Evolutionary conservation across 2,797 vertebrate species (phyloP).

Genomic region (Odontamblyopus lacepedii): DNA sequence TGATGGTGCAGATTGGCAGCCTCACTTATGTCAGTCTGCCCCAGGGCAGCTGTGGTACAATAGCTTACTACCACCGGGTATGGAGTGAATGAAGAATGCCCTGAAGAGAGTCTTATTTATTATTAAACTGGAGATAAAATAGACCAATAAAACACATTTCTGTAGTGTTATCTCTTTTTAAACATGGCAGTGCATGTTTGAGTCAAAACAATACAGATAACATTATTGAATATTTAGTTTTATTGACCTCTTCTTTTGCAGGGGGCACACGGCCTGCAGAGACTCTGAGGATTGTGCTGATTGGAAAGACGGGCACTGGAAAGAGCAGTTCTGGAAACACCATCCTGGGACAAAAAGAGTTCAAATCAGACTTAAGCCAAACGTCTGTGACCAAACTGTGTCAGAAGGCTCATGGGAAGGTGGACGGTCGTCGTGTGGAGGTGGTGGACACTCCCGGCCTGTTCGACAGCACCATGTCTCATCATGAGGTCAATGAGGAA

Average conservation of each 20-base stretch:
- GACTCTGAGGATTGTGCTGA: constrained; percentile 25
- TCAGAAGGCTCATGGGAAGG: not conserved
- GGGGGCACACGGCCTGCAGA: not conserved
- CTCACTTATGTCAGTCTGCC: too few species aligned
- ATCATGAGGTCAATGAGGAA: constrained; percentile 6
- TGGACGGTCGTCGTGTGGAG: constrained; percentile 9
- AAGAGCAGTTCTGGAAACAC: constrained; percentile 23
- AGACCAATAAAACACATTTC: too few species aligned
- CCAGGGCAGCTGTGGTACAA: too few species aligned
- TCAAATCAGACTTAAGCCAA: not conserved
- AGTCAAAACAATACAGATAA: not conserved
- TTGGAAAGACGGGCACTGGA: constrained; percentile 34
- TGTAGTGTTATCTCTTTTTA: not conserved
- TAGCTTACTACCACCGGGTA: too few species aligned
- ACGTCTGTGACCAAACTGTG: constrained; percentile 19
- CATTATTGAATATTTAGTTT: not conserved
- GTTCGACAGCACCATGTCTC: constrained; percentile 10
- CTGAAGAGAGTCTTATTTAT: too few species aligned
- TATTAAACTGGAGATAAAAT: too few species aligned
- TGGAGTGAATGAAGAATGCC: too few species aligned
- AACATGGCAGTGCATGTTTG: not conserved
- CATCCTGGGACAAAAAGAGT: constrained; percentile 3
- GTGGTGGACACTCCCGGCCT: constrained; percentile 12
- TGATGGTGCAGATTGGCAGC: too few species aligned
- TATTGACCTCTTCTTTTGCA: not conserved